Base-by-base conservation (phyloP, 2,888 invertebrate species). In the Troides oblongomaculatus region DNA sequence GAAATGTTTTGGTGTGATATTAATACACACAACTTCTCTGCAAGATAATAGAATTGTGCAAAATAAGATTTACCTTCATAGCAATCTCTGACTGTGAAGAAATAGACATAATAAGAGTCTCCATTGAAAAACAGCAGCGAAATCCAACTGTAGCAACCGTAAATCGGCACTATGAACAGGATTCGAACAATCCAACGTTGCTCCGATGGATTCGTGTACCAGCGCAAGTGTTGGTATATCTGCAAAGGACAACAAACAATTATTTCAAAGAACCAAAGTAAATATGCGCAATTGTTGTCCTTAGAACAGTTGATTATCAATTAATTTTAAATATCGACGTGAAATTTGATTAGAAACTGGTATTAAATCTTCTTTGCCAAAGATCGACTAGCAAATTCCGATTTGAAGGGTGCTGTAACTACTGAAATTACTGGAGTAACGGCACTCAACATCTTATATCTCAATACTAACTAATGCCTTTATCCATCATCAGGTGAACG, bases 151-250 rank as follows among this genome's bases (percentile, higher is more conserved):
- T 99, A 98, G 81, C 97, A 97, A 43, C 98, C 98, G 90, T 99
- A 99, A 82, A 99, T 99, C 74, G 99, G 99, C 73, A 99, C 99
- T 86, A 99, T 99, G 93, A 99, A 99, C 77, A 99, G 93, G 82
- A 99, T 99, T 79, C 99, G 95, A 64, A 99, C 98, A 86, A 99
- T 99, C 99, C 99, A 99, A 81, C 99, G 95, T 93, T 99, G 99
- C 91, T 99, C 99, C 74, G 98, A 96, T 4, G 99, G 99, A 92
- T 99, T 99, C 72, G 99, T 99, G 93, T 99, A 99, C 97, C 98
- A 99, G 88, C 99, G 95, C 74, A 99, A 94, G 89, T 99, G 99
- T 84, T 98, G 97, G 93, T 99, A 99, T 76, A 99, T 99, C 99
- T 99, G 93, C 30, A 88, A 90, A 77, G 74, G 62, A 81, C 17